A percentile compares a stretch with the other conserved stretches of the same genome.
These are phyloP conservation scores for Tribolium castaneum DNA, from an alignment of 1,140 invertebrate species.

Conservation along the genomic window DNA sequence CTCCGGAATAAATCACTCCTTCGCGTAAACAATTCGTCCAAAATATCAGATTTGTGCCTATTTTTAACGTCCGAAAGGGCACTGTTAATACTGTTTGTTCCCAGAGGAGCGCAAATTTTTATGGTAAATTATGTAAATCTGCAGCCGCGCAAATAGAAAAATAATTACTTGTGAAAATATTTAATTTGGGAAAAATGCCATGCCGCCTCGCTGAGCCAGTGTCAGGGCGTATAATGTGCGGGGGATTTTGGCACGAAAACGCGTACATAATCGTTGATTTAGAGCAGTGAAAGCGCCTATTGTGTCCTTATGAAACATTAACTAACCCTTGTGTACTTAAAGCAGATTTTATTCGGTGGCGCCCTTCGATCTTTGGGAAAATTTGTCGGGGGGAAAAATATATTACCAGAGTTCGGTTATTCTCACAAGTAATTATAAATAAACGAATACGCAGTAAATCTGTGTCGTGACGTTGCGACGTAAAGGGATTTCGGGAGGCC, in stretches of 20 bases:
- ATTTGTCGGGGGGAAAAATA: neutral
- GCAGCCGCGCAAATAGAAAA: neutral
- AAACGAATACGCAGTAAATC: constrained; percentile 6
- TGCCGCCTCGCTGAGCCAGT: too few species aligned
- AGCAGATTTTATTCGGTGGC: neutral
- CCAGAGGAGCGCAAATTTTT: neutral
- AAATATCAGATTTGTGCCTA: neutral
- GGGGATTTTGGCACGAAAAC: neutral
- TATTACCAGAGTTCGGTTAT: neutral
- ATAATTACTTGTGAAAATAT: neutral
- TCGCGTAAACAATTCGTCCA: neutral
- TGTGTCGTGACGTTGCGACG: neutral
- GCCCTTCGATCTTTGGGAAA: neutral
- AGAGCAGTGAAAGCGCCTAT: neutral
- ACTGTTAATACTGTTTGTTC: too few species aligned
- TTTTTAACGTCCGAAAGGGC: neutral
- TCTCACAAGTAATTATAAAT: constrained; percentile 2
- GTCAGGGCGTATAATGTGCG: neutral
- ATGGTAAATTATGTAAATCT: neutral
- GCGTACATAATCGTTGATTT: neutral
- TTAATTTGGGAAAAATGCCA: neutral
- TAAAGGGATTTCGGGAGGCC: neutral
- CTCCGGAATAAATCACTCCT: neutral
- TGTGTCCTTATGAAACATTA: constrained; percentile 4
- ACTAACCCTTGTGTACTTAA: neutral